A percentile compares a stretch with the other conserved stretches of the same genome.
These are phyloP conservation scores for Stenchaetothrips biformis DNA, from an alignment of 2,888 invertebrate genomes.

Conservation along the genomic window DNA sequence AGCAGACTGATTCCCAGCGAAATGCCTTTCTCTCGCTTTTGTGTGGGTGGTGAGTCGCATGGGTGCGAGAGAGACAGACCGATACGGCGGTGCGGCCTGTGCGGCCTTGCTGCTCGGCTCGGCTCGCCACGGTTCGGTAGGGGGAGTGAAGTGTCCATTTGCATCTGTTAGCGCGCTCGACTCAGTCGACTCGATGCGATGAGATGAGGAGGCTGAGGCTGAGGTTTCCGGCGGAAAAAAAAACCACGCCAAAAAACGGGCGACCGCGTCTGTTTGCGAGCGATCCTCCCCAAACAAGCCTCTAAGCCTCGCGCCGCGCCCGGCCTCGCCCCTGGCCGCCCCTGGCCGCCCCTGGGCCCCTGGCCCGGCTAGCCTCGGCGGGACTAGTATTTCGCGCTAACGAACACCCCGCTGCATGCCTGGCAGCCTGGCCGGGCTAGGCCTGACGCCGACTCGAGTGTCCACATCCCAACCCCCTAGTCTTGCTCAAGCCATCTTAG, in stretches of 20 bases:
- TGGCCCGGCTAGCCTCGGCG: background rate
- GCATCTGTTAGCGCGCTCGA: background rate
- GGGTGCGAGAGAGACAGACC: no score
- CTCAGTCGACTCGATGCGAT: background rate
- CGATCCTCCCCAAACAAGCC: background rate
- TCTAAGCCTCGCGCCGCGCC: background rate
- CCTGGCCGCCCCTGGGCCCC: background rate
- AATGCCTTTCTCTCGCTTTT: no score
- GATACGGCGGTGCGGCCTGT: background rate
- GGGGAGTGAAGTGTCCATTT: background rate
- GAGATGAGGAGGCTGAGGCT: background rate
- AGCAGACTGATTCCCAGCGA: no score
- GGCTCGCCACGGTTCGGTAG: background rate
- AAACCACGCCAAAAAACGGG: background rate
- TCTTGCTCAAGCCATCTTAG: slow-evolving; percentile 24
- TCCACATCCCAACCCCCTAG: background rate
- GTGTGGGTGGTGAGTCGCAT: no score
- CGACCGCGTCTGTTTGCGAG: no score
- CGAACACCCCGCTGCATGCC: background rate
- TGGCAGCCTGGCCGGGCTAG: background rate
- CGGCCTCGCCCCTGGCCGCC: background rate
- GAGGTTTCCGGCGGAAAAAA: background rate
- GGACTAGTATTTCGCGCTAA: slow-evolving; percentile 9
- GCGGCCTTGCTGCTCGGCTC: background rate
- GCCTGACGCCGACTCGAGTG: background rate